Conservation (phyloP, 2,797 vertebrate species). For the Gymnothorax javanicus region DNA sequence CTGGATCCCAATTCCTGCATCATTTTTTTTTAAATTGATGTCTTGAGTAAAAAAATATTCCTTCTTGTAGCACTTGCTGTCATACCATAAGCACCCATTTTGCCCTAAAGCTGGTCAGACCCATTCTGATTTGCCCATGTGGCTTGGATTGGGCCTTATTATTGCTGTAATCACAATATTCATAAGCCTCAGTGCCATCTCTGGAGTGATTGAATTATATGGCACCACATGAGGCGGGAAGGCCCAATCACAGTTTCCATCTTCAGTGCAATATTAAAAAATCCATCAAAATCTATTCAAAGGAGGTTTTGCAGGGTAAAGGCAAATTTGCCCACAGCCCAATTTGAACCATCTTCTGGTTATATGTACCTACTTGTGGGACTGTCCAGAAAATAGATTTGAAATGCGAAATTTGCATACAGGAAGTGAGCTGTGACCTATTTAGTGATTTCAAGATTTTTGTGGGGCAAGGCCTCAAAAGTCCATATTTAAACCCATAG, state of each 20-base stretch:
- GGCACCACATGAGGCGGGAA: background rate
- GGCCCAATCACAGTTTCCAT: conserved; percentile 20
- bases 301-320: no score
- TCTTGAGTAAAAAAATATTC: background rate
- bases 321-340: no score
- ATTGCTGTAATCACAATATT: conserved; percentile 13
- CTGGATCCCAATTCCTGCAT: no score
- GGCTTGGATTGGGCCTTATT: background rate
- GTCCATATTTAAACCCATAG: no score
- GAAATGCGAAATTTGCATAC: no score
- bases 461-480: no score
- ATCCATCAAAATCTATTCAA: conserved; percentile 41
- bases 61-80: background rate
- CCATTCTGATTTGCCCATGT: background rate
- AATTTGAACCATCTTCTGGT: no score
- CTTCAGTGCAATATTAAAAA: conserved; percentile 32
- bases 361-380: no score
- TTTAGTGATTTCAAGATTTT: no score
- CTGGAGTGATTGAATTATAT: background rate
- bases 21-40: background rate
- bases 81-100: background rate
- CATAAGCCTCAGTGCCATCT: background rate
- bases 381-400: no score
- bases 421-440: no score
- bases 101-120: background rate